A percentile compares a stretch with the other conserved stretches of the same genome.
Conservation (phyloP, 2,888 invertebrate genomes). For the Nezara viridula region DNA sequence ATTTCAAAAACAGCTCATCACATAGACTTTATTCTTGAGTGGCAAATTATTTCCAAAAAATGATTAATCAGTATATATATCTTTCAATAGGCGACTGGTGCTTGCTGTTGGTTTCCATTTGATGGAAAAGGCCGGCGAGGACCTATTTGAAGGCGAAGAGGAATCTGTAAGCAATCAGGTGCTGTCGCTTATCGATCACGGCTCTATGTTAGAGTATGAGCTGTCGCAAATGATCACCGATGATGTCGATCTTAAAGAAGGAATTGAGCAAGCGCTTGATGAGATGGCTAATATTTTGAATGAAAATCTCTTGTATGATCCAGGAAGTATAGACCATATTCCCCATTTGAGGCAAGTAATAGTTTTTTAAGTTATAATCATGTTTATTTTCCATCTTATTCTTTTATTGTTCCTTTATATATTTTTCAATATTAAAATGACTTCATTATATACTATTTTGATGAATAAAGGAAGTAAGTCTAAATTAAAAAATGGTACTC, state of each 20-base stretch:
- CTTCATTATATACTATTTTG: too few relatives aligned
- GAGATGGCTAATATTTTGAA: slow-evolving; percentile 60
- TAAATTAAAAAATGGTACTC: too few relatives aligned
- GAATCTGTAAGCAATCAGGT: slow-evolving; percentile 60
- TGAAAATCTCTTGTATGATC: slow-evolving; percentile 53
- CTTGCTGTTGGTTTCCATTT: slow-evolving; percentile 48
- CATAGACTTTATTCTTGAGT: too few relatives aligned
- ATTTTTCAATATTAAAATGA: too few relatives aligned
- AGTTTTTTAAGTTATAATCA: not conserved
- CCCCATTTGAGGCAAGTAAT: slow-evolving; percentile 52
- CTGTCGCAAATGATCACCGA: slow-evolving; percentile 61
- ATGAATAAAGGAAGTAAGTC: too few relatives aligned
- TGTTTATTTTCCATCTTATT: not conserved
- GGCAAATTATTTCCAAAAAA: too few relatives aligned
- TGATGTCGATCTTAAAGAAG: slow-evolving; percentile 58
- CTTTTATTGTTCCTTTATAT: not conserved
- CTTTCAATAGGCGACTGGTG: slow-evolving; percentile 54
- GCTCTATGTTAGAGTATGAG: slow-evolving; percentile 62
- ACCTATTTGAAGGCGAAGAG: slow-evolving; percentile 38
- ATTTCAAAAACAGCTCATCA: too few relatives aligned
- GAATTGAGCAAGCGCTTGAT: slow-evolving; percentile 47
- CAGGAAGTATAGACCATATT: not conserved
- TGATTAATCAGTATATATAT: too few relatives aligned
- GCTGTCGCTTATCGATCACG: slow-evolving; percentile 54
- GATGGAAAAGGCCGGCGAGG: slow-evolving; percentile 27